Evolutionary conservation across 2,113 vertebrate species (phyloP).

Genomic region (Thomomys bottae): DNA sequence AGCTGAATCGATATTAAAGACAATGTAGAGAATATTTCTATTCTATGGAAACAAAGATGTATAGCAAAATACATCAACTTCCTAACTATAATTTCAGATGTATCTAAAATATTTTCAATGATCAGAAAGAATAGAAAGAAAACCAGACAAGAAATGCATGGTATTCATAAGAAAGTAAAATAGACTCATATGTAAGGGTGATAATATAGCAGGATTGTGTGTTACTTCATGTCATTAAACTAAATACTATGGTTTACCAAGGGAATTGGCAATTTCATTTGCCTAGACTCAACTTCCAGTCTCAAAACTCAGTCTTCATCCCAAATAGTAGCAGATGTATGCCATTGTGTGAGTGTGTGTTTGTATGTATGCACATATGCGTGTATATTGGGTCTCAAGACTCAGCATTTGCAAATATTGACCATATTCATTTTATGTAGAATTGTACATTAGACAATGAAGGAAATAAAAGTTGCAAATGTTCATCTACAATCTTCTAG

Average conservation of each 20-base stretch:
- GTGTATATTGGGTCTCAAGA: not conserved
- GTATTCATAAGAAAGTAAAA: not conserved
- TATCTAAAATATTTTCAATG: conserved; percentile 52
- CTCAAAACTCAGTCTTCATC: not conserved
- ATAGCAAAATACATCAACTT: conserved; percentile 65
- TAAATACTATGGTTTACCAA: not conserved
- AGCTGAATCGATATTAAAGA: conserved; percentile 81
- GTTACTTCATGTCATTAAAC: not conserved
- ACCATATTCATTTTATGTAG: not conserved
- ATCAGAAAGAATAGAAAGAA: not conserved
- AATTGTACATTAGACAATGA: not conserved
- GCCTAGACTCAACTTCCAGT: not conserved
- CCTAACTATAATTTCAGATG: not conserved
- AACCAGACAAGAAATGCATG: too few relatives aligned
- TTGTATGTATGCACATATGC: too few relatives aligned
- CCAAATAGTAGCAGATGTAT: not conserved
- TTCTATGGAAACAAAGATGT: conserved; percentile 52
- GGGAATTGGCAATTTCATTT: not conserved
- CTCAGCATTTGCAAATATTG: not conserved
- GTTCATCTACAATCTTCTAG: not conserved
- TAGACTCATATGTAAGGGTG: not conserved
- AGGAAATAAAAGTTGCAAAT: not conserved
- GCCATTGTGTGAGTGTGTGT: not conserved
- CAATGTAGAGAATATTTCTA: conserved; percentile 70
- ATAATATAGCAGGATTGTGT: not conserved